phyloP scores from a whole-genome alignment of 2,113 vertebrate species.

The Sus scrofa region DNA sequence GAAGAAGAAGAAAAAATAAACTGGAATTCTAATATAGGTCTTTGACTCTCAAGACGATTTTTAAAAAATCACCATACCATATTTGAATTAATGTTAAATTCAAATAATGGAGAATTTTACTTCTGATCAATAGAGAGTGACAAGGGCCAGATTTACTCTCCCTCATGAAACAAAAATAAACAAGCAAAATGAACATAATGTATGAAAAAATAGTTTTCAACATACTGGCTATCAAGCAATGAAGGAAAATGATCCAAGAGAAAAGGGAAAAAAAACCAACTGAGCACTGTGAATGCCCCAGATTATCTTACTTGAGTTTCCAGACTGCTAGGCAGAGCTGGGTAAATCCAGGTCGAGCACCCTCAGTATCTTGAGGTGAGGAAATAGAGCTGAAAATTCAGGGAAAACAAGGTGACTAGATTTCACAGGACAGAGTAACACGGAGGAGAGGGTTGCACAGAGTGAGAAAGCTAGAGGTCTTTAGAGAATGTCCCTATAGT shows the following conservation, averaged over 20 bases:
- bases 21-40: background rate
- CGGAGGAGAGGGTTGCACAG: background rate
- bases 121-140: background rate
- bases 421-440: background rate
- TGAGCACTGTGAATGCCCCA: background rate
- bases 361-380: background rate
- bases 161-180: background rate
- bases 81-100: slow-evolving; percentile 6
- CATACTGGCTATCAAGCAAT: background rate
- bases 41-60: background rate
- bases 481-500: background rate
- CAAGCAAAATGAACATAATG: background rate
- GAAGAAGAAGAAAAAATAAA: background rate
- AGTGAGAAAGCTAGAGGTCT: background rate
- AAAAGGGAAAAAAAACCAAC: background rate
- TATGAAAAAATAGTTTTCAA: background rate
- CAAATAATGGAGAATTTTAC: background rate
- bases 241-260: background rate
- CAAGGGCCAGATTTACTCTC: background rate
- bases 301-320: background rate
- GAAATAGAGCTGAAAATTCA: background rate
- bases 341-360: background rate
- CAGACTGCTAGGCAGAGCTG: background rate
- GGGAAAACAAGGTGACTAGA: background rate
- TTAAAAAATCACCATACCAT: background rate